These are phyloP conservation scores for Melitaea cinxia DNA, from an alignment of 1,140 invertebrate genomes.

Conservation along the genomic window DNA sequence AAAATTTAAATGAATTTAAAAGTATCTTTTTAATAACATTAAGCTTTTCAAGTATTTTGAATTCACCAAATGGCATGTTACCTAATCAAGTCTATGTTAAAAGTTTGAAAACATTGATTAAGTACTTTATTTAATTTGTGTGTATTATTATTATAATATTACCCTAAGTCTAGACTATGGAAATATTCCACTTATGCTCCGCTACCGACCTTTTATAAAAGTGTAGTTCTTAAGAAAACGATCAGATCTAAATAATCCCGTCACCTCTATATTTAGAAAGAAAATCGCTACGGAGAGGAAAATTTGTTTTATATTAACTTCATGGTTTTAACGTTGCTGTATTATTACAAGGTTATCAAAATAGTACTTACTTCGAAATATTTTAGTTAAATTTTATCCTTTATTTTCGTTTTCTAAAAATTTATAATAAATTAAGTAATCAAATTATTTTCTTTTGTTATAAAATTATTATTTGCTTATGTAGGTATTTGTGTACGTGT, in stretches of 20 bases:
- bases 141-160: not conserved
- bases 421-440: too few relatives aligned
- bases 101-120: too few relatives aligned
- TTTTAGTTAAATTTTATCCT: not conserved
- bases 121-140: not conserved
- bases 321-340: not conserved
- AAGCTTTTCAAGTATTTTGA: too few relatives aligned
- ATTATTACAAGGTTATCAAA: not conserved
- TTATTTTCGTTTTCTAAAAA: not conserved
- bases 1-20: too few relatives aligned
- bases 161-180: not conserved
- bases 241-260: constrained; percentile 25
- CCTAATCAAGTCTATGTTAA: too few relatives aligned
- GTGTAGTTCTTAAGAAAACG: constrained; percentile 9
- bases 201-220: constrained; percentile 4
- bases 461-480: too few relatives aligned
- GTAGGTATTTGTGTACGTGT: too few relatives aligned
- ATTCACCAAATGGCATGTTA: too few relatives aligned
- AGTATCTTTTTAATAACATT: too few relatives aligned
- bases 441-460: too few relatives aligned
- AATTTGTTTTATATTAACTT: constrained; percentile 22
- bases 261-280: constrained; percentile 32
- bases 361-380: not conserved
- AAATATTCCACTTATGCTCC: not conserved
- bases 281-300: constrained; percentile 3